Evolutionary conservation across 2,797 vertebrate species (phyloP), one percentile per base, ranked within the genome.

Genomic region (Cheirogaleus major): DNA sequence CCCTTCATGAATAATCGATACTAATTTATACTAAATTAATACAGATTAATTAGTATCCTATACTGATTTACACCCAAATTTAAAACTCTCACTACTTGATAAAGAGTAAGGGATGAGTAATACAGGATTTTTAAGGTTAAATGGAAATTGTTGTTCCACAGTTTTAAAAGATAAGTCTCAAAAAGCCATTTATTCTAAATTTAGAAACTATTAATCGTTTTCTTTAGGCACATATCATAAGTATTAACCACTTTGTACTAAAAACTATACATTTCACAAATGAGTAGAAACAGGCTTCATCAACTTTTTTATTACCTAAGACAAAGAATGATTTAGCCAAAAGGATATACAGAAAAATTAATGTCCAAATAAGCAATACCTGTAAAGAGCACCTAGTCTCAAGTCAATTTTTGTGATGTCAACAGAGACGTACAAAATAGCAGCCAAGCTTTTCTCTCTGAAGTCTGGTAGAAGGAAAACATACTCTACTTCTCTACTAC

Each of bases 151-250:
- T 45, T 48, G 63, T 73, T 50, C 13, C 2, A 1, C 45, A 41
- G 65, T 92, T 96, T 75, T 63, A 83, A 50, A 70, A 86, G 45
- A 30, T 41, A 80, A 15, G 91, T 65, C 55, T 86, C 38, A 82
- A 78, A 76, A 75, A 80, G n/a, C 15, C 55, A 10, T 41, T 52
- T 43, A 57, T 38, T 83, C 65, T 65, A 43, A 57, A 87, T 35
- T 72, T 52, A 95, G 55, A 72, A 76, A 55, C 14, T 3, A 72
- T 59, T 30, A 8, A 10, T 50, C 79, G 69, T 85, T 61, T 89
- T 27, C n/a, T 65, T 76, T 25, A 61, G 87, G 41, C 76, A 57
- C 11, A 80, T 73, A 81, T n/a, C 15, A 38, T 15, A 70, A 50
- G 45, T 18, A 35, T 41, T 61, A 32, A 38, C 20, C 35, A 9